phyloP scores from a whole-genome alignment of 2,797 vertebrate genomes.

The Sandelia bainsii region DNA sequence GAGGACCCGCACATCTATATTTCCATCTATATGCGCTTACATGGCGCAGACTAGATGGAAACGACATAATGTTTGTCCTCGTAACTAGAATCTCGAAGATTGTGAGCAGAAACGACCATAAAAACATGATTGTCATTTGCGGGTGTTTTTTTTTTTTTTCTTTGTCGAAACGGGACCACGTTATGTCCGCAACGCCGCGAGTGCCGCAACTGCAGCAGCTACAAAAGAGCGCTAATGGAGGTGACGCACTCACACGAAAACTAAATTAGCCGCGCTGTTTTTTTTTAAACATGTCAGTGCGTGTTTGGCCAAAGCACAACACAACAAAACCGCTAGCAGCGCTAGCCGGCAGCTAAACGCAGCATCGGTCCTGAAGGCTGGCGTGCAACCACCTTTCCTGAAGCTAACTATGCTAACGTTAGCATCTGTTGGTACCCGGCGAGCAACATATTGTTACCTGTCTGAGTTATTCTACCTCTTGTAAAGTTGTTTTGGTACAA shows the following conservation, averaged over 20 bases:
- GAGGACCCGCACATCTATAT: slow-evolving; percentile 41
- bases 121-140: slow-evolving; percentile 73
- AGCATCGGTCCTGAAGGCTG: slow-evolving; percentile 11
- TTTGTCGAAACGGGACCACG: slow-evolving; percentile 84
- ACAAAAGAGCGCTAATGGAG: slow-evolving; percentile 52
- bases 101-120: slow-evolving; percentile 6
- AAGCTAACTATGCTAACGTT: slow-evolving; percentile 75
- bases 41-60: fast-evolving
- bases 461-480: background rate
- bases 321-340: slow-evolving; percentile 42
- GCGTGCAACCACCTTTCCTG: slow-evolving; percentile 40
- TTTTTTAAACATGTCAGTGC: fast-evolving
- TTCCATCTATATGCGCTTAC: background rate
- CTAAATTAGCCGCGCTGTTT: fast-evolving
- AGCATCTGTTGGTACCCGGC: slow-evolving; percentile 48
- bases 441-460: background rate
- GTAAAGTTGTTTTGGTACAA: background rate
- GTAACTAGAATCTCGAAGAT: fast-evolving
- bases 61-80: fast-evolving
- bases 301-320: background rate
- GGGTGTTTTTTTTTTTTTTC: slow-evolving; percentile 70
- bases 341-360: slow-evolving; percentile 60
- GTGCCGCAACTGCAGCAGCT: slow-evolving; percentile 76
- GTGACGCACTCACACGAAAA: slow-evolving; percentile 47
- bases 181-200: slow-evolving; percentile 78